phyloP scores from a whole-genome alignment of 2,113 vertebrate species.

The Trogon surrucura region DNA sequence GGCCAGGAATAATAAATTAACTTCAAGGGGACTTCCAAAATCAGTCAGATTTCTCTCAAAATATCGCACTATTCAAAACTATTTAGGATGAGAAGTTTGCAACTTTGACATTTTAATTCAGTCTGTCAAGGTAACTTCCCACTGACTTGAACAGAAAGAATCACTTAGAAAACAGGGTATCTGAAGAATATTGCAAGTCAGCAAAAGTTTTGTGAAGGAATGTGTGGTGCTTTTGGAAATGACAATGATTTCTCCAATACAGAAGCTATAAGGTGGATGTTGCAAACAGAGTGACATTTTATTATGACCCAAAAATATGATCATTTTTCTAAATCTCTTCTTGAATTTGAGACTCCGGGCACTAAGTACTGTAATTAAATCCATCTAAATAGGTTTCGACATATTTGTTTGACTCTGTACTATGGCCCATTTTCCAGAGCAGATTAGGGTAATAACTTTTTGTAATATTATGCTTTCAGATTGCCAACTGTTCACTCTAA shows the following conservation, averaged over 20 bases:
- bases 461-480: conserved; percentile 39
- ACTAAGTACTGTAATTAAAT: conserved; percentile 12
- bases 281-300: conserved; percentile 11
- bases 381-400: not conserved
- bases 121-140: not conserved
- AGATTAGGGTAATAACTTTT: conserved; percentile 41
- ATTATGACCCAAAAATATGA: not conserved
- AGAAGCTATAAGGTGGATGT: not conserved
- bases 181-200: not conserved
- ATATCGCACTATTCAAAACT: not conserved
- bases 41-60: not conserved
- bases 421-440: conserved; percentile 18
- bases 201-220: not conserved
- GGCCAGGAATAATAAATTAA: not conserved
- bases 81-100: not conserved
- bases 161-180: not conserved
- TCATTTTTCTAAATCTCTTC: not conserved
- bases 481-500: not conserved
- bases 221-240: not conserved
- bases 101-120: not conserved
- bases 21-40: not conserved
- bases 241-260: not conserved
- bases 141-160: not conserved
- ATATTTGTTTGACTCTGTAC: conserved; percentile 11
- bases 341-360: conserved; percentile 22